A percentile compares a stretch with the other conserved stretches of the same genome.
Conservation (phyloP, 2,797 vertebrate genomes). For the Enteromius radiatus region DNA sequence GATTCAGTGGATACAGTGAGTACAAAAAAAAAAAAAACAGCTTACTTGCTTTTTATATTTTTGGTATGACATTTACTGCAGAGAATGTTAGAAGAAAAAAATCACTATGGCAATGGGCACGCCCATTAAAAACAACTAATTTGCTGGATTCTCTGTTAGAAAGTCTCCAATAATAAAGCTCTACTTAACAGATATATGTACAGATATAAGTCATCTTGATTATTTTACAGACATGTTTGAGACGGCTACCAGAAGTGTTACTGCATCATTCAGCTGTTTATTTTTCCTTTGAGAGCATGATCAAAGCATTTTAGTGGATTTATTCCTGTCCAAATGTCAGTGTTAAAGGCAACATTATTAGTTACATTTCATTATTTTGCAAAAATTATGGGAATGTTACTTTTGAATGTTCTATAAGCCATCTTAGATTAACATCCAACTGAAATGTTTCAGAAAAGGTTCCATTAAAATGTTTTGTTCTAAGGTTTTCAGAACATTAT, state of each 20-base stretch:
- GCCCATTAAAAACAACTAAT: not conserved
- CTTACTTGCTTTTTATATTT: not conserved
- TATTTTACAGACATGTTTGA: not conserved
- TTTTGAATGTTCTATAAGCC: not conserved
- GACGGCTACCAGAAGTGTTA: not conserved
- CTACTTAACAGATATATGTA: not conserved
- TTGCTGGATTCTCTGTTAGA: not conserved
- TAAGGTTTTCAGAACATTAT: not conserved
- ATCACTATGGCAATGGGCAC: not conserved
- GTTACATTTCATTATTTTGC: not conserved
- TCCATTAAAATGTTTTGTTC: not conserved
- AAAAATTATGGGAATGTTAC: not conserved
- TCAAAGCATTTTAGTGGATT: not conserved
- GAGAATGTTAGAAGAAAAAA: not conserved
- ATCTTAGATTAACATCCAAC: not conserved
- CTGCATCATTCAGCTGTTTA: not conserved
- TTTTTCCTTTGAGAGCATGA: not conserved
- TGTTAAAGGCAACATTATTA: too few species aligned
- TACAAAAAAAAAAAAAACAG: constrained; percentile 24
- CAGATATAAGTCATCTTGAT: not conserved
- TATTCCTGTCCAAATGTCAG: not conserved
- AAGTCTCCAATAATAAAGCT: not conserved
- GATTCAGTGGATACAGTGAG: constrained; percentile 82
- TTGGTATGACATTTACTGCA: not conserved
- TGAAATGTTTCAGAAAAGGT: not conserved